Evolutionary conservation across 2,113 vertebrate genomes (phyloP).

Genomic region (Eptatretus burgeri): DNA sequence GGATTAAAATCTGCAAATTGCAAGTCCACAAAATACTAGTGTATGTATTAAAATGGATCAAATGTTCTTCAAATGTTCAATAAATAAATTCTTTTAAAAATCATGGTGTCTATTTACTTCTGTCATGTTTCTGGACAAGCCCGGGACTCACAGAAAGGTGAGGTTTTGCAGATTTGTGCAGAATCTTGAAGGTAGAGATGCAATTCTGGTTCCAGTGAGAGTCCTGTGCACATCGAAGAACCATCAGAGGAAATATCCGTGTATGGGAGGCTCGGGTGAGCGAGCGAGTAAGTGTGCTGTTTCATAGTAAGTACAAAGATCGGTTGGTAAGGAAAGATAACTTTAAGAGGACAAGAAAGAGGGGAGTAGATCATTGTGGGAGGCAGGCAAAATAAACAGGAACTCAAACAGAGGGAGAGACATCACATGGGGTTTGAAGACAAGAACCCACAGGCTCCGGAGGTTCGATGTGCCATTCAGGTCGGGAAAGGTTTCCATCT

Average conservation of each 20-base stretch:
- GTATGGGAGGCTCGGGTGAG: background rate
- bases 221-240: conserved; percentile 29
- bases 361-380: too few species aligned
- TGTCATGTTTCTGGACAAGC: too few species aligned
- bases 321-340: background rate
- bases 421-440: too few species aligned
- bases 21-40: too few species aligned
- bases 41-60: too few species aligned
- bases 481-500: conserved; percentile 59
- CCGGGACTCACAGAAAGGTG: conserved; percentile 50
- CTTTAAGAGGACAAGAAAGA: too few species aligned
- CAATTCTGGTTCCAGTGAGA: conserved; percentile 53
- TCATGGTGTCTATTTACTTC: too few species aligned
- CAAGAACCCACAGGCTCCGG: conserved; percentile 49
- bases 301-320: conserved; percentile 1
- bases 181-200: conserved; percentile 31
- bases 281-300: background rate
- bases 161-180: conserved; percentile 57
- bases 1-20: too few species aligned
- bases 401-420: too few species aligned
- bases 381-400: too few species aligned
- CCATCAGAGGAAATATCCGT: background rate
- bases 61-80: too few species aligned
- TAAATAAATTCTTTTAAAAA: too few species aligned
- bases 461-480: conserved; percentile 51